Conservation (phyloP, 2,888 invertebrate species). For the Baccha elongata region DNA sequence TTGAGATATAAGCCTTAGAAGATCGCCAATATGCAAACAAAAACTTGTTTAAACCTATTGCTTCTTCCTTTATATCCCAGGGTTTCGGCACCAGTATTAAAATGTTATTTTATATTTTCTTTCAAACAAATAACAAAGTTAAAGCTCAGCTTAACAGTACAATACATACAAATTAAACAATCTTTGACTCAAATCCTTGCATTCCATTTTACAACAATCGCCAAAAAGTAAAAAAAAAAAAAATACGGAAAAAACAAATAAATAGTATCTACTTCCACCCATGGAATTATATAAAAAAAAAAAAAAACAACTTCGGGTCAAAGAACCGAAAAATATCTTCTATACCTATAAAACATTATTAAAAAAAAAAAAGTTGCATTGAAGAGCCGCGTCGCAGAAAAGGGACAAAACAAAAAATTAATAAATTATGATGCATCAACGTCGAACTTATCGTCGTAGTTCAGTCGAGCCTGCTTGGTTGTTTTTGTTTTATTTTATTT, state of each 20-base stretch:
- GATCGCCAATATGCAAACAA: no score
- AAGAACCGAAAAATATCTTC: slow-evolving; percentile 4
- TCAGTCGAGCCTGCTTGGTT: neutral
- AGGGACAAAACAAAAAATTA: slow-evolving; percentile 28
- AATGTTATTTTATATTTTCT: no score
- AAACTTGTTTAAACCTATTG: no score
- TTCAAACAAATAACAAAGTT: no score
- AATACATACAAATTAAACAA: no score
- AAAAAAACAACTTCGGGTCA: slow-evolving; percentile 10
- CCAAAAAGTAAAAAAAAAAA: slow-evolving; percentile 3
- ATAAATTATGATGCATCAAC: slow-evolving; percentile 64
- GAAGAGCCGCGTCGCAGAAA: slow-evolving; percentile 11
- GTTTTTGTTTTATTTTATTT: neutral
- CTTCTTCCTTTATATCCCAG: no score
- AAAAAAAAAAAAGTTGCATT: slow-evolving; percentile 16
- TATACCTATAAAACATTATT: slow-evolving; percentile 3
- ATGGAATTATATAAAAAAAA: slow-evolving; percentile 1
- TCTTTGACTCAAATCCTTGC: no score
- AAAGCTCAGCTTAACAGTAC: slow-evolving; percentile 17
- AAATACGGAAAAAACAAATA: neutral
- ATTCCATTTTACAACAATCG: neutral
- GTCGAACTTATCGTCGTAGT: slow-evolving; percentile 13
- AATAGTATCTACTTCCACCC: neutral
- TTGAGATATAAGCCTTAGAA: no score
- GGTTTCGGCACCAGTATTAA: no score